These are phyloP conservation scores for Passer domesticus DNA, from an alignment of 2,113 vertebrate species.

Conservation along the genomic window DNA sequence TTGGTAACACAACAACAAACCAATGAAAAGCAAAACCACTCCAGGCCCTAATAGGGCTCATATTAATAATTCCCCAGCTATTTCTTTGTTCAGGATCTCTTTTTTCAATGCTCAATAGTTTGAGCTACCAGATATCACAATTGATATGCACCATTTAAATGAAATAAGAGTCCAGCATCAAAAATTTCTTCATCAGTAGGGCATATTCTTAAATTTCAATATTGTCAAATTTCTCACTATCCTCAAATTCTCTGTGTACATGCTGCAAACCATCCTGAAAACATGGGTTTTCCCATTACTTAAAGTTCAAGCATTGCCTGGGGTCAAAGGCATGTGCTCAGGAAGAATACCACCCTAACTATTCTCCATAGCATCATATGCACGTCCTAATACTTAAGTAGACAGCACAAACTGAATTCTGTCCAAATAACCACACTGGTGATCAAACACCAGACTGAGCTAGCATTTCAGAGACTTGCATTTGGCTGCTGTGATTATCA, in stretches of 20 bases:
- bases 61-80: background rate
- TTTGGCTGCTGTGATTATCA: background rate
- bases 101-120: background rate
- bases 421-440: background rate
- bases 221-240: too few species aligned
- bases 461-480: background rate
- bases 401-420: background rate
- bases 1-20: background rate
- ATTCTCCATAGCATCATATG: background rate
- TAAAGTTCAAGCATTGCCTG: background rate
- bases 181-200: background rate
- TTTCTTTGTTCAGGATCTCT: background rate
- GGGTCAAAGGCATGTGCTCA: background rate
- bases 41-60: background rate
- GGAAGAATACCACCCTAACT: background rate
- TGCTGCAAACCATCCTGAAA: background rate
- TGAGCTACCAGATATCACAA: background rate
- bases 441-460: background rate
- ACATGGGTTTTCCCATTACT: background rate
- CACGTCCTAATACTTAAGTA: background rate
- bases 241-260: background rate
- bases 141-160: background rate
- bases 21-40: background rate
- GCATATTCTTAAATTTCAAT: background rate
- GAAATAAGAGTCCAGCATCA: background rate